These are phyloP conservation scores for Diachasmimorpha longicaudata DNA, from an alignment of 1,140 invertebrate genomes.

Conservation along the genomic window DNA sequence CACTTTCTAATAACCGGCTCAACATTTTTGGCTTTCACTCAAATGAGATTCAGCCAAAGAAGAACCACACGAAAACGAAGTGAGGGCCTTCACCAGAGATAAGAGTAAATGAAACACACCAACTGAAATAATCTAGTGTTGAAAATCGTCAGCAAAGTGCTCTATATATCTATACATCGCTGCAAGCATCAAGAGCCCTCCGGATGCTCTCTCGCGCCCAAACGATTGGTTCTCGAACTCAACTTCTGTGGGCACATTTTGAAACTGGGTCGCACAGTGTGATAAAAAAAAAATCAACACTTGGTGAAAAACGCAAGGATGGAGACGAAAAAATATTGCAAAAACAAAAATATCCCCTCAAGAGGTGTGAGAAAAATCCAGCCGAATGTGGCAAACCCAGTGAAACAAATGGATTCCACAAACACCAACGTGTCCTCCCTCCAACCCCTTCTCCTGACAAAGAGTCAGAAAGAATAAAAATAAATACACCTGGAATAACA, in stretches of 20 bases:
- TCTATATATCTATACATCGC: not conserved
- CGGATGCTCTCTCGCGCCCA: not conserved
- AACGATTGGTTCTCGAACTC: slow-evolving; percentile 16
- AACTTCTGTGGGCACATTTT: slow-evolving; percentile 8
- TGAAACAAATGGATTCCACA: slow-evolving; percentile 42
- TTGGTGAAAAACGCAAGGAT: not conserved
- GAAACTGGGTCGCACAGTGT: slow-evolving; percentile 11
- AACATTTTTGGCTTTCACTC: not conserved
- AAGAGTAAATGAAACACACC: not conserved
- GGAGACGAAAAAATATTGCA: not conserved
- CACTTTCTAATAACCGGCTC: not conserved
- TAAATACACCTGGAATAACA: not conserved
- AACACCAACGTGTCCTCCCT: slow-evolving; percentile 32
- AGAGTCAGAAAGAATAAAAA: not conserved
- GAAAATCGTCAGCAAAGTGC: not conserved
- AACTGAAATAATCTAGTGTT: not conserved
- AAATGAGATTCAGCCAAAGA: not conserved
- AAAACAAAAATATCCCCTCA: slow-evolving; percentile 10
- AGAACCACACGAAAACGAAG: not conserved
- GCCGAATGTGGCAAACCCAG: not conserved
- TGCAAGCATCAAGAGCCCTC: not conserved
- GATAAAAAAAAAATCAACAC: slow-evolving; percentile 8
- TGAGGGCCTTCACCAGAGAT: not conserved
- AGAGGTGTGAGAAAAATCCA: slow-evolving; percentile 2
- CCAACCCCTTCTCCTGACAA: not conserved